Conservation (phyloP, 2,113 vertebrate genomes). For the Bambusicola thoracicus region DNA sequence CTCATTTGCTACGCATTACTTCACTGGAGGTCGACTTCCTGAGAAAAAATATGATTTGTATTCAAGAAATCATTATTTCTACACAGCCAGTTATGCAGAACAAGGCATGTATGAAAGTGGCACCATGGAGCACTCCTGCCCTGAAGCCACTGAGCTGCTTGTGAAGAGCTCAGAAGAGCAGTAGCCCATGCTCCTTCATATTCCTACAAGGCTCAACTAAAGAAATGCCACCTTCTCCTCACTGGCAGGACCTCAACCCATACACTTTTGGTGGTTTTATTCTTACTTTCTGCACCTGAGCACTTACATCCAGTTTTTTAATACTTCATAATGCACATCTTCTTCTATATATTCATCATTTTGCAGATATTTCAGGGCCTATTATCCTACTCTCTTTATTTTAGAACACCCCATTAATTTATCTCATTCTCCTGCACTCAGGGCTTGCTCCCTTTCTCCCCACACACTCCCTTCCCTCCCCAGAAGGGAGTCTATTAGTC, state of each 20-base stretch:
- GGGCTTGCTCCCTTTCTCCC: not conserved
- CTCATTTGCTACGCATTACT: not conserved
- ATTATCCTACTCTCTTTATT: not conserved
- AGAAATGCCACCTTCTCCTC: not conserved
- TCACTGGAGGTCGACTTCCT: not conserved
- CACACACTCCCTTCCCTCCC: not conserved
- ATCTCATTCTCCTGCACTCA: not conserved
- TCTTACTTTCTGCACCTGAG: not conserved
- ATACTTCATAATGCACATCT: not conserved
- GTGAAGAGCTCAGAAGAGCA: not conserved
- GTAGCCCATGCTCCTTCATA: not conserved
- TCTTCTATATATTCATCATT: not conserved
- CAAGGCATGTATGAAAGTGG: accelerated
- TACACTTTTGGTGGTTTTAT: not conserved
- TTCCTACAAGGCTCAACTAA: not conserved
- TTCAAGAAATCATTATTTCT: not conserved
- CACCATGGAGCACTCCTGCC: not conserved
- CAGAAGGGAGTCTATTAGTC: not conserved
- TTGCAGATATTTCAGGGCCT: not conserved
- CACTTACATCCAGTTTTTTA: not conserved
- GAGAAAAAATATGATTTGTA: not conserved
- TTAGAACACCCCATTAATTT: not conserved
- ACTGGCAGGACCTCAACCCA: not conserved
- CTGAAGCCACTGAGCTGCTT: not conserved
- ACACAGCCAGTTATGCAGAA: not conserved